Base-by-base conservation (phyloP, 1,140 invertebrate species). In the Microvelia longipes region DNA sequence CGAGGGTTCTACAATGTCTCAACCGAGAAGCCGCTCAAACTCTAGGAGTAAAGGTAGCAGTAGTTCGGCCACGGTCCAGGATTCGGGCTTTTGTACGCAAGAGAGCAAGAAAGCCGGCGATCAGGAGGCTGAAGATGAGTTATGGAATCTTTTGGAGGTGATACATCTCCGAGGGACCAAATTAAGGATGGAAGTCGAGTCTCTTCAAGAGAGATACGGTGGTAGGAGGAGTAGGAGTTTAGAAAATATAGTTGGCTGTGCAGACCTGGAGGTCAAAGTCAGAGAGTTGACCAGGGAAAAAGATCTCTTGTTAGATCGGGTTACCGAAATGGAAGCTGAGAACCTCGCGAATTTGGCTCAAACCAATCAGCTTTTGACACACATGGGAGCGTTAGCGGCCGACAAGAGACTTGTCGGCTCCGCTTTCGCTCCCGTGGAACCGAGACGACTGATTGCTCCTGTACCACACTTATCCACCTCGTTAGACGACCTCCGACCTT, bases 61-160 rank as follows among this genome's bases (percentile, higher is more conserved):
- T 25, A 80, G 81, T 71, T 82, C 82, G 70, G 82, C 81, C 30
- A 87, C 88, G 65, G 87, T 92, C 13, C 90, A 91, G 77, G 90
- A 92, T 78, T 91, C 89, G 15, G 90, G 90, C 29, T 92, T 92
- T 80, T 91, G 89, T 78, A 91, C 90, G 64, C 90, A 91, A 77
- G 62, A 72, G 28, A 68, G 70, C 27, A 67, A 68, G 64, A 72
- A 70, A 29, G 27, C 63, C 14, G 70, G 69, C n/a, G 74, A 73
- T 19, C 67, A 73, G 70, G 85, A 87, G 70, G 82, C 83, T 24
- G 90, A 92, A 77, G 90, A 92, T 76, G 91, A 94, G 75, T 81
- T 93, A 14, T 91, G 89, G 85, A 89, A 90, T 73, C 81, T 93
- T 28, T 81, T 94, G 67, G 91, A 94, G 76, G 87, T 91, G 72